A percentile compares a stretch with the other conserved stretches of the same genome.
phyloP scores from a whole-genome alignment of 2,113 vertebrate species.

The Microtus montanus region DNA sequence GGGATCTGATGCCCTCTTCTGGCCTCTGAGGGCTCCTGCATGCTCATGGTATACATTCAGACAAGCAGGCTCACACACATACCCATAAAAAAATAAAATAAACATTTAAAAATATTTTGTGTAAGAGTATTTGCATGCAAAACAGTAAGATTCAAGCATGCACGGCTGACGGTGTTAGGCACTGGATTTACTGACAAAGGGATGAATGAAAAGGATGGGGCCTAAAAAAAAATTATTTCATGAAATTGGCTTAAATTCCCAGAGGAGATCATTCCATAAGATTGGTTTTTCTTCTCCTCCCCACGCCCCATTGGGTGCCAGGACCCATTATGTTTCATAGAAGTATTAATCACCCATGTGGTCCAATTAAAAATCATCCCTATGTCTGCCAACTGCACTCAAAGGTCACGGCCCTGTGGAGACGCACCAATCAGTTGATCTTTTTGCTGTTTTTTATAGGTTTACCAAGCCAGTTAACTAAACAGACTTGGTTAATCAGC shows the following conservation, averaged over 20 bases:
- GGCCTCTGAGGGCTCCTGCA: neutral
- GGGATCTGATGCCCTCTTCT: neutral
- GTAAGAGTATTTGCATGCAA: neutral
- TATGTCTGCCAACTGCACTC: neutral
- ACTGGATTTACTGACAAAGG: slow-evolving; percentile 3
- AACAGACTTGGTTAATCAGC: neutral
- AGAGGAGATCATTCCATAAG: neutral
- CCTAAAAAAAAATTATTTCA: slow-evolving; percentile 10
- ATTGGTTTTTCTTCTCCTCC: neutral
- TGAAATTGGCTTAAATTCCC: neutral
- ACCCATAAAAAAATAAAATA: neutral
- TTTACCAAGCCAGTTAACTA: slow-evolving; percentile 2
- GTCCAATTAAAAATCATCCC: neutral
- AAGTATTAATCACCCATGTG: slow-evolving; percentile 33
- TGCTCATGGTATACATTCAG: neutral
- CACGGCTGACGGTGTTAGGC: neutral
- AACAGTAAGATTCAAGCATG: neutral
- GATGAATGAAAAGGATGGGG: neutral
- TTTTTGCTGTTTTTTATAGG: neutral
- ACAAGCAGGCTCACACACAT: too few relatives aligned
- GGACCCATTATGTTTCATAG: neutral
- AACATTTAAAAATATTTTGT: neutral
- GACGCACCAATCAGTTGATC: neutral
- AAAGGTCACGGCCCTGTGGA: neutral
- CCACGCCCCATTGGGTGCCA: slow-evolving; percentile 10